Conservation (phyloP, 2,113 vertebrate species). For the Cacatua alba region DNA sequence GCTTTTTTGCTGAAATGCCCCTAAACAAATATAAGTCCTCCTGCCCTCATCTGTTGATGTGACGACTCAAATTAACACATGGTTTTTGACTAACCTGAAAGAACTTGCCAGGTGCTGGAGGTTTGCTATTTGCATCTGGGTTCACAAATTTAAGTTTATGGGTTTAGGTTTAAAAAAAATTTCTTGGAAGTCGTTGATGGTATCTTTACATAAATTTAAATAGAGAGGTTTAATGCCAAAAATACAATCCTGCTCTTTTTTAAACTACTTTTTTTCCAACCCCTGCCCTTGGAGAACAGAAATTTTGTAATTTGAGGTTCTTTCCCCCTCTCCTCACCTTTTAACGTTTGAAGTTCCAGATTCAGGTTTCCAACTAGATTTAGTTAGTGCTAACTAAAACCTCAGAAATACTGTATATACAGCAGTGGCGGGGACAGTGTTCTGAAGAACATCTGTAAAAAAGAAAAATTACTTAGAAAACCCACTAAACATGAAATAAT, state of each 20-base stretch:
- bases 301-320: neutral
- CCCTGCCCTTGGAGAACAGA: neutral
- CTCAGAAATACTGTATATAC: neutral
- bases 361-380: neutral
- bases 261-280: neutral
- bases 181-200: constrained; percentile 90
- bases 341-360: neutral
- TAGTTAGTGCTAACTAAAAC: neutral
- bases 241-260: constrained; percentile 10
- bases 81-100: constrained; percentile 84
- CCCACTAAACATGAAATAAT: neutral
- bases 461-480: neutral
- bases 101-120: constrained; percentile 81
- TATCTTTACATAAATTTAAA: constrained; percentile 74
- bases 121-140: constrained; percentile 89
- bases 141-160: constrained; percentile 75
- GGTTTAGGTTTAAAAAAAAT: constrained; percentile 76
- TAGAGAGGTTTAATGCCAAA: constrained; percentile 55
- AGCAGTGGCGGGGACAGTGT: neutral
- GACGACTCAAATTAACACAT: constrained; percentile 78
- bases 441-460: neutral
- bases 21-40: constrained; percentile 74
- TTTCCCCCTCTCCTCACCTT: neutral
- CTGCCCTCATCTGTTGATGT: constrained; percentile 71
- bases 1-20: constrained; percentile 73